A percentile compares a stretch with the other conserved stretches of the same genome.
These are phyloP conservation scores for Drosophila bunnanda DNA, from an alignment of 2,888 invertebrate genomes.

Conservation along the genomic window DNA sequence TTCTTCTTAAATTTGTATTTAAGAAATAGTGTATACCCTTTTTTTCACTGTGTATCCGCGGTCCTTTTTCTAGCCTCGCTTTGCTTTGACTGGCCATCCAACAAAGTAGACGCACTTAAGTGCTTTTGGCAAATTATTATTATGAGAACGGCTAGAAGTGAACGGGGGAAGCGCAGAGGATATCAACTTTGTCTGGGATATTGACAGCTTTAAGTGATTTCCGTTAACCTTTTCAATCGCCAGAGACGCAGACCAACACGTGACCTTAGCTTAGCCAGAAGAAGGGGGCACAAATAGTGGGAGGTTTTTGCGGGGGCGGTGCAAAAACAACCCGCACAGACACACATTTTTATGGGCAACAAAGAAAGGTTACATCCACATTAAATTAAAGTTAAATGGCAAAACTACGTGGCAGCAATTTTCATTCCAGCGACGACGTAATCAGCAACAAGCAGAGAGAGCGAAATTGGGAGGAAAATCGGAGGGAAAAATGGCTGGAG, in stretches of 20 bases:
- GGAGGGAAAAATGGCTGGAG: conserved; percentile 7
- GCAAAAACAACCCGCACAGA: conserved; percentile 28
- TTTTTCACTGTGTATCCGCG: conserved; percentile 2
- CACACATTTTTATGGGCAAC: conserved; percentile 71
- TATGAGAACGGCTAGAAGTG: conserved; percentile 52
- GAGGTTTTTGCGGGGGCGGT: no score
- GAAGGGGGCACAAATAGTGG: neutral
- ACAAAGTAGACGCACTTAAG: conserved; percentile 77
- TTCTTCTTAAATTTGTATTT: fast-evolving
- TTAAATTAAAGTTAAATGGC: conserved; percentile 81
- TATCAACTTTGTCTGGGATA: conserved; percentile 48
- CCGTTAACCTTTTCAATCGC: conserved; percentile 71
- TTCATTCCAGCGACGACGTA: conserved; percentile 65
- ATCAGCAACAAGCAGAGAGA: conserved; percentile 59
- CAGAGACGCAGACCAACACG: conserved; percentile 60
- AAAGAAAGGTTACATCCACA: conserved; percentile 74
- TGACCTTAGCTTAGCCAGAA: conserved; percentile 58
- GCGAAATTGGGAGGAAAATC: conserved; percentile 4
- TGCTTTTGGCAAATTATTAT: conserved; percentile 79
- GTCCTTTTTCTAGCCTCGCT: conserved; percentile 36
- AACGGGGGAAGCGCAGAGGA: conserved; percentile 7
- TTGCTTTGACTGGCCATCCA: conserved; percentile 51
- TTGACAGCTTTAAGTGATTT: conserved; percentile 77
- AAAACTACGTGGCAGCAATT: conserved; percentile 81
- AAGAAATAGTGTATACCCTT: no score